Evolutionary conservation across 2,888 invertebrate species (phyloP), one percentile per base, ranked within the genome.

Genomic region (Lochmaea crataegi): DNA sequence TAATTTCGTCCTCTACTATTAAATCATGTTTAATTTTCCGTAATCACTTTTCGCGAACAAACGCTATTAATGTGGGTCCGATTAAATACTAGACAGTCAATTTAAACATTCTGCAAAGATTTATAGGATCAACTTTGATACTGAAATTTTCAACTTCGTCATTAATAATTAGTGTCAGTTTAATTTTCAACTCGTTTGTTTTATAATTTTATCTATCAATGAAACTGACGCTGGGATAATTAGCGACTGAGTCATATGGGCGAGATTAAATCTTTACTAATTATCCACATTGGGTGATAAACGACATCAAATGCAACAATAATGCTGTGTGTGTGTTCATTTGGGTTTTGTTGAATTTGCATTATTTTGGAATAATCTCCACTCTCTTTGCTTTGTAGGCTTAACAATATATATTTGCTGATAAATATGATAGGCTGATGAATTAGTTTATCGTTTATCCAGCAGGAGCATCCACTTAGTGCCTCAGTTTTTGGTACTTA

Each of bases 181-280:
- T 75, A 72, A 76, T 73, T 76, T 76, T 72, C 76, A 70, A 68
- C 73, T 75, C 70, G 66, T 71, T 71, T 75, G 61, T 67, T 68
- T 48, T 0, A 26, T 42, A 66, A 32, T 63, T 66, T 74, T 70
- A 67, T 66, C 61, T 63, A 68, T 57, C 71, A 60, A 67, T 71
- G 48, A 56, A 65, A 42, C 64, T 58, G 66, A 68, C 60, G 63
- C 56, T 51, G 56, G 38, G 38, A 65, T 73, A 73, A 75, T 75
- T 75, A 73, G 60, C 71, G 41, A 61, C 58, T 65, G 56, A 60
- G 32, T 64, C 56, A 68, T 48, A 65, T 26, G 38, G 45, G 57
- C 68, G 63, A 45, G 73, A 75, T 75, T 68, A 57, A 73, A 75
- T 75, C 75, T 75, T 73, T 53, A 57, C 61, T 71, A 75, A 75